phyloP scores from a whole-genome alignment of 2,113 vertebrate genomes.

The Xenopus laevis region DNA sequence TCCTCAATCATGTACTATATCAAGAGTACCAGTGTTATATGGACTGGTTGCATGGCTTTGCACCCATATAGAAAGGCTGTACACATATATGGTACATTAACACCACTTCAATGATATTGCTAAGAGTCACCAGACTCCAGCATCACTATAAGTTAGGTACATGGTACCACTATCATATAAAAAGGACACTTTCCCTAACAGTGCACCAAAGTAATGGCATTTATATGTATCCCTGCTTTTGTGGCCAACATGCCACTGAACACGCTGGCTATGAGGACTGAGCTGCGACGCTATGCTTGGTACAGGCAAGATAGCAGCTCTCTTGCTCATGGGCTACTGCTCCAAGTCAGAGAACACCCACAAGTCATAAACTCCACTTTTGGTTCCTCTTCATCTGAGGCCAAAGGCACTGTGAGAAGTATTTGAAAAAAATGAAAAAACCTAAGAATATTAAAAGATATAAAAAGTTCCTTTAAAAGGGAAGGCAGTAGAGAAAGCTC shows the following conservation, averaged over 20 bases:
- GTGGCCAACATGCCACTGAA: constrained; percentile 2
- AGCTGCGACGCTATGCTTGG: constrained; percentile 21
- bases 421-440: constrained; percentile 26
- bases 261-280: constrained; percentile 23
- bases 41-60: constrained; percentile 1
- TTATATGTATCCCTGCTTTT: constrained; percentile 35
- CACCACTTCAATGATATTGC: not conserved
- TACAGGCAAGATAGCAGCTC: constrained; percentile 5
- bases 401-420: constrained; percentile 59
- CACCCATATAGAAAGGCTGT: not conserved
- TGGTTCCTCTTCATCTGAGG: constrained; percentile 36
- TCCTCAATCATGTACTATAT: not conserved
- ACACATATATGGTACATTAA: not conserved
- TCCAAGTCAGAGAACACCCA: constrained; percentile 18
- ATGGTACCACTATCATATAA: constrained; percentile 35
- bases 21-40: constrained; percentile 26
- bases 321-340: constrained; percentile 32
- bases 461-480: constrained; percentile 52
- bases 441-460: constrained; percentile 29
- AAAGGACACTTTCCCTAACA: constrained; percentile 37
- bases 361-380: not conserved
- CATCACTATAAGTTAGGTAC: constrained; percentile 30
- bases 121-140: constrained; percentile 12
- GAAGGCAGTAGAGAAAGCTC: constrained; percentile 41
- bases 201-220: constrained; percentile 35